phyloP scores from a whole-genome alignment of 1,140 invertebrate species.

The Calycopis cecrops region DNA sequence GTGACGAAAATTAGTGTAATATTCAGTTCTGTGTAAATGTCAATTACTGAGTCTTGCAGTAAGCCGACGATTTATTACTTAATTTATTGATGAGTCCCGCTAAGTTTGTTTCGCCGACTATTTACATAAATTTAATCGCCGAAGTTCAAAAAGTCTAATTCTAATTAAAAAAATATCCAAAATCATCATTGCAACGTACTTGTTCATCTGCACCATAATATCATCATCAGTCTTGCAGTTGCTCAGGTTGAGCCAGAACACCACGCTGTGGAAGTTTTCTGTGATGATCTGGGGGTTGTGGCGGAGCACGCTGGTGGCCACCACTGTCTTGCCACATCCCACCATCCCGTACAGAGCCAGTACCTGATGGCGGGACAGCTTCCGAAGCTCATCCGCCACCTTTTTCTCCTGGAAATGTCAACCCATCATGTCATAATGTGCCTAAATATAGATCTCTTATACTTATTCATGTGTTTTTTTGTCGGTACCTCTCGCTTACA shows the following conservation, averaged over 20 bases:
- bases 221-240: slow-evolving; percentile 68
- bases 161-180: neutral
- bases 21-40: too few relatives aligned
- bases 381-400: slow-evolving; percentile 49
- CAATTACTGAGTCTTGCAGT: too few relatives aligned
- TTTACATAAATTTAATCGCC: too few relatives aligned
- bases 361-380: slow-evolving; percentile 68
- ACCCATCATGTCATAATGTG: too few relatives aligned
- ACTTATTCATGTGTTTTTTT: too few relatives aligned
- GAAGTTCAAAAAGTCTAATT: too few relatives aligned
- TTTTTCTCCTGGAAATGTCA: slow-evolving; percentile 53
- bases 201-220: slow-evolving; percentile 57
- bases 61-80: too few relatives aligned
- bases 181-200: slow-evolving; percentile 36
- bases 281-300: slow-evolving; percentile 67
- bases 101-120: too few relatives aligned
- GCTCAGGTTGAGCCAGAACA: slow-evolving; percentile 71
- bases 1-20: too few relatives aligned
- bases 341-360: slow-evolving; percentile 81
- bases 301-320: slow-evolving; percentile 77
- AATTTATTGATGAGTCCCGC: too few relatives aligned
- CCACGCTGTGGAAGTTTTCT: slow-evolving; percentile 54
- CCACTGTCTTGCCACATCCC: slow-evolving; percentile 81
- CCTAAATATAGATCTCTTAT: too few relatives aligned
- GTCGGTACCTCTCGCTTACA: too few relatives aligned